A percentile compares a stretch with the other conserved stretches of the same genome.
phyloP scores from a whole-genome alignment of 1,140 invertebrate genomes.

The Orius insidiosus region DNA sequence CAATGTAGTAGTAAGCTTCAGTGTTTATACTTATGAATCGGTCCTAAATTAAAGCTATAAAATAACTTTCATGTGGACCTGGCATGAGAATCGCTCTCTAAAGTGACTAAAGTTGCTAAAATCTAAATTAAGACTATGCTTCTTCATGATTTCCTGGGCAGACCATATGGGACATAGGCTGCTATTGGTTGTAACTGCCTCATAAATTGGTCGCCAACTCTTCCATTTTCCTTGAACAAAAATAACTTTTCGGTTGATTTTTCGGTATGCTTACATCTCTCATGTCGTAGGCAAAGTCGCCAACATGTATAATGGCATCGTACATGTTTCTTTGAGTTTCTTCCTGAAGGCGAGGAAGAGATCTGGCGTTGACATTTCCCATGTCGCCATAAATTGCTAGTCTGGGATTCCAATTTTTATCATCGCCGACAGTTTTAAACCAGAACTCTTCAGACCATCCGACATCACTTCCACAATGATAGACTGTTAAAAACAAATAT shows the following conservation, averaged over 20 bases:
- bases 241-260: background rate
- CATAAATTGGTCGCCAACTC: conserved; percentile 80
- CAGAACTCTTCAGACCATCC: conserved; percentile 66
- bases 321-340: conserved; percentile 61
- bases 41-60: conserved; percentile 85
- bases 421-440: conserved; percentile 46
- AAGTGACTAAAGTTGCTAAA: conserved; percentile 77
- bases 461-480: conserved; percentile 57
- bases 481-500: conserved; percentile 40
- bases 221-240: conserved; percentile 14
- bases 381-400: conserved; percentile 81
- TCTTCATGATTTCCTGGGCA: conserved; percentile 47
- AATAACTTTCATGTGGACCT: conserved; percentile 51
- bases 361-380: conserved; percentile 75
- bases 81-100: conserved; percentile 72
- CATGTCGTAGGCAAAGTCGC: conserved; percentile 96
- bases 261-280: conserved; percentile 35
- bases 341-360: conserved; percentile 56
- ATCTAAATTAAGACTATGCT: background rate
- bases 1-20: conserved; percentile 84
- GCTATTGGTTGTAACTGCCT: conserved; percentile 72
- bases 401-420: conserved; percentile 53
- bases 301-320: conserved; percentile 79
- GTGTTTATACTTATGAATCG: conserved; percentile 84
- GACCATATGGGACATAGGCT: conserved; percentile 78